Base-by-base conservation (phyloP, 2,888 invertebrate genomes). In the Sipunculus nudus region DNA sequence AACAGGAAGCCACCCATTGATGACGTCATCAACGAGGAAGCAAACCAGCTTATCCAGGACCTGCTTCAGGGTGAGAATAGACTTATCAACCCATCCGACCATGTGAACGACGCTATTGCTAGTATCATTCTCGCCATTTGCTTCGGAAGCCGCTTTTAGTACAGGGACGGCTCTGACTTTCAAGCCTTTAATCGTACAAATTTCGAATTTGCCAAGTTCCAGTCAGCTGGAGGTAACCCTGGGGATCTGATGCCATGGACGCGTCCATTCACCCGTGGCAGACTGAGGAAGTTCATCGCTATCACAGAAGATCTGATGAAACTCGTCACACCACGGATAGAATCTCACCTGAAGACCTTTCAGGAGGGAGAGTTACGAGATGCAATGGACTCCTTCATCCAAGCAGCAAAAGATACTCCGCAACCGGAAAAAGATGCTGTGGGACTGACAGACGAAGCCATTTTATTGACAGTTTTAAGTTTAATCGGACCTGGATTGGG, bases 401-500 rank as follows among this genome's bases (percentile, higher is more conserved):
- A 68, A 50, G 63, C 69, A 0, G 62, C 61, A 19, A 69, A 69
- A 32, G 75, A 73, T 25, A 74, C 68, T 23, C 55, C 68, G 0
- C 60, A 61, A 25, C 71, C 69, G 32, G 74, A 75, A 31, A 75
- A 75, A 28, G 46, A 55, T 1, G 65, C 68, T 3, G 72, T 71
- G 10, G 76, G 75, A 25, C 65, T 78, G 39, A 76, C 75, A 5
- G 71, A 75, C 39, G 72, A 70, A 29, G 75, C 74, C 53, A 75
- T 79, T 19, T 53, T 77, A 53, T 69, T 67, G 1, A 79, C 78
- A 1, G 71, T 77, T 8, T 75, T 75, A 55, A 78, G 78, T 41
- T 59, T 77, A 26, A 75, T 79, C 16, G 77, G 76, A 2, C 78
- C 78, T 13, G 80, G 80, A 8, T 76, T 78, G 53, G 78, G 79